Conservation (phyloP, 2,113 vertebrate species). For the Pangasianodon gigas region DNA sequence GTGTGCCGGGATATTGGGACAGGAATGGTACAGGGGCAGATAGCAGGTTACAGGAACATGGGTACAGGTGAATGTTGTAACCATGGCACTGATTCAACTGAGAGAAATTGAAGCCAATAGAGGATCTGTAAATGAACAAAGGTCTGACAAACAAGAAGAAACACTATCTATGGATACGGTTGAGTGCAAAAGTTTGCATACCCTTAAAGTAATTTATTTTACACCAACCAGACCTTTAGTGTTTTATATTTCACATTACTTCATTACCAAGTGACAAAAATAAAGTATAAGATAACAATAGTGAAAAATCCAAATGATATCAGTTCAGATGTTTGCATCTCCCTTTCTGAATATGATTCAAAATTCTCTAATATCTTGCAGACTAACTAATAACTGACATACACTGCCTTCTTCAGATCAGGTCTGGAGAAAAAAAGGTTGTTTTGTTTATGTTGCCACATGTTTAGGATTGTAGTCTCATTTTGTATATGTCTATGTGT, state of each 20-base stretch:
- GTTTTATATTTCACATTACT: not conserved
- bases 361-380: not conserved
- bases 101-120: not conserved
- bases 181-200: not conserved
- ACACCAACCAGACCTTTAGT: not conserved
- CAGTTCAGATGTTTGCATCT: not conserved
- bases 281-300: too few species aligned
- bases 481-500: too few species aligned
- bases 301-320: too few species aligned
- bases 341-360: not conserved
- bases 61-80: too few species aligned
- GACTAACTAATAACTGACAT: not conserved
- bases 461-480: too few species aligned
- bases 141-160: not conserved
- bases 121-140: not conserved
- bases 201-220: not conserved
- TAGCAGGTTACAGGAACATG: too few species aligned
- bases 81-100: not conserved
- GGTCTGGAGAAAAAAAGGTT: too few species aligned
- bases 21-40: not conserved
- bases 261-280: too few species aligned
- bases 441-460: too few species aligned
- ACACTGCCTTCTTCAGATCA: not conserved
- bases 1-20: conserved; percentile 49
- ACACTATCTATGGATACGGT: not conserved